These are phyloP conservation scores for Mystacides longicornis DNA, from an alignment of 2,888 invertebrate species.

Conservation along the genomic window DNA sequence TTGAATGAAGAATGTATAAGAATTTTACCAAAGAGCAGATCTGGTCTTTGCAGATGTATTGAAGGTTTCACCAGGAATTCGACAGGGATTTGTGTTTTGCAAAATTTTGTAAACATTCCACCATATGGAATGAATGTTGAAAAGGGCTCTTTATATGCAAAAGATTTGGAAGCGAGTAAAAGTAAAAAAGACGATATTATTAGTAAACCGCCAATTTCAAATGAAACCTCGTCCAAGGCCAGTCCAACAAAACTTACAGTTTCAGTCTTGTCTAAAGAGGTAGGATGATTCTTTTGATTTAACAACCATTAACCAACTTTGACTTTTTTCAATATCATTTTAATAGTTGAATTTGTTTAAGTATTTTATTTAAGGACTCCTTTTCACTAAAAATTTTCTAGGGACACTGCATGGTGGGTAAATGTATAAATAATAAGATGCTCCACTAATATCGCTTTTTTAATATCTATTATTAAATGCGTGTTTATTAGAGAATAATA, in stretches of 20 bases:
- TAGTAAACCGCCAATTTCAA: conserved; percentile 7
- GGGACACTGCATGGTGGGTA: too few relatives aligned
- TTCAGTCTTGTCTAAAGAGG: conserved; percentile 67
- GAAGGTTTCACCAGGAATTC: conserved; percentile 51
- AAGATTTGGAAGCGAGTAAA: conserved; percentile 35
- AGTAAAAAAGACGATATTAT: conserved; percentile 16
- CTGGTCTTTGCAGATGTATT: conserved; percentile 67
- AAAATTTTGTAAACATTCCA: conserved; percentile 33
- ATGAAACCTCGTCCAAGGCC: conserved; percentile 40
- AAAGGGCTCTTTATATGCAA: conserved; percentile 34
- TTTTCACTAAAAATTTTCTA: too few relatives aligned
- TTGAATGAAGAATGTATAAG: conserved; percentile 63
- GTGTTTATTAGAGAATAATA: too few relatives aligned
- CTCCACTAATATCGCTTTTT: too few relatives aligned
- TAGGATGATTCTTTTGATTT: conserved; percentile 33
- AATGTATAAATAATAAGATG: too few relatives aligned
- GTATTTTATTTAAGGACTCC: too few relatives aligned
- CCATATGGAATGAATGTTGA: conserved; percentile 40
- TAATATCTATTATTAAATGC: too few relatives aligned
- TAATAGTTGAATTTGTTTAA: too few relatives aligned
- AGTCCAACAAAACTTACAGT: conserved; percentile 63
- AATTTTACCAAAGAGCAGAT: conserved; percentile 44
- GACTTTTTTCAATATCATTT: too few relatives aligned
- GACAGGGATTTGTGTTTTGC: conserved; percentile 35
- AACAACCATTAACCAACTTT: too few relatives aligned